Evolutionary conservation across 2,888 invertebrate genomes (phyloP).

Genomic region (Neoaliturus tenellus): DNA sequence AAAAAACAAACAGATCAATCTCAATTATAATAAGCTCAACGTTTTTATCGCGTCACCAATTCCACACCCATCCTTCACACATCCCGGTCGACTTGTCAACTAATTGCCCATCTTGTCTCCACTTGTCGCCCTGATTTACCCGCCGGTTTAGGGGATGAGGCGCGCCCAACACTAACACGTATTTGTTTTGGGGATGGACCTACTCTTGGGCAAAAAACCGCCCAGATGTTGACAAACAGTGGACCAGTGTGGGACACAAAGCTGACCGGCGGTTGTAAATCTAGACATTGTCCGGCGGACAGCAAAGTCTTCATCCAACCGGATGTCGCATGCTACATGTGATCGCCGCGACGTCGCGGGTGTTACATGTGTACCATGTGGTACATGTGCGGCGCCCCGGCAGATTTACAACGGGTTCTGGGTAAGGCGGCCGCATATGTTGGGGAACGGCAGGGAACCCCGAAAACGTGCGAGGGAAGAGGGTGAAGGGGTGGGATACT

Average conservation of each 20-base stretch:
- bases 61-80: no score
- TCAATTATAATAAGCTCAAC: no score
- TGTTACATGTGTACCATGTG: no score
- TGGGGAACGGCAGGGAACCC: background rate
- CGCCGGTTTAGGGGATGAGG: background rate
- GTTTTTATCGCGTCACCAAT: no score
- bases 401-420: background rate
- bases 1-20: no score
- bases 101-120: background rate
- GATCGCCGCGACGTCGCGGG: background rate
- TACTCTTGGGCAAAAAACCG: conserved; percentile 9
- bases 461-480: background rate
- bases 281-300: background rate
- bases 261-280: conserved; percentile 1
- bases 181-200: conserved; percentile 41
- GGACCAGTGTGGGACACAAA: conserved; percentile 8
- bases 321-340: background rate
- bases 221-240: conserved; percentile 38
- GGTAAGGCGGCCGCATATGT: background rate
- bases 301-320: background rate
- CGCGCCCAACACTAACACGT: background rate
- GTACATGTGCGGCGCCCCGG: background rate
- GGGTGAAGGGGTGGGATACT: no score
- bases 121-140: background rate
- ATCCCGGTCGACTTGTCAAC: background rate